These are phyloP conservation scores for Eulemur macaco DNA, from an alignment of 2,113 vertebrate species.

Conservation along the genomic window DNA sequence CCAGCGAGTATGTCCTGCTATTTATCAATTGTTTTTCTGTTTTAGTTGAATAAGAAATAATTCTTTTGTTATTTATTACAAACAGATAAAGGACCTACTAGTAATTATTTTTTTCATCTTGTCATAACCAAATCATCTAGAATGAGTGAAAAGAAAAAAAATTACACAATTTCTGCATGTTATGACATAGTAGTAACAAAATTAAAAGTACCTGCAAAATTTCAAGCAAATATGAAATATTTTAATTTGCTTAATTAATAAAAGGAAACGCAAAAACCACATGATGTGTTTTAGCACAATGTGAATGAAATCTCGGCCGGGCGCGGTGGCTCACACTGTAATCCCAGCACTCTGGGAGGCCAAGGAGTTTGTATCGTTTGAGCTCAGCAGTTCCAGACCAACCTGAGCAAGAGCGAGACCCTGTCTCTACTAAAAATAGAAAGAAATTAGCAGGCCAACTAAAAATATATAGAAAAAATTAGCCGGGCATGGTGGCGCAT, in stretches of 20 bases:
- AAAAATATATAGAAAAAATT: no score
- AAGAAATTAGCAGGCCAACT: no score
- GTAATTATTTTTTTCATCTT: not conserved
- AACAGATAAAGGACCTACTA: not conserved
- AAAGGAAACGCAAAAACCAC: not conserved
- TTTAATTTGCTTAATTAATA: conserved; percentile 1
- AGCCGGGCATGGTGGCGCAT: no score
- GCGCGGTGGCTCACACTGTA: no score
- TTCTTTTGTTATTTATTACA: not conserved
- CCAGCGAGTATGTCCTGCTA: not conserved
- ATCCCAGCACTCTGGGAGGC: no score
- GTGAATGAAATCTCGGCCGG: no score
- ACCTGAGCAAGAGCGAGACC: no score
- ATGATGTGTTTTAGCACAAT: not conserved
- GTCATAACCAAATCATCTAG: not conserved
- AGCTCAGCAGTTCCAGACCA: no score
- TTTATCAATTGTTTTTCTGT: not conserved
- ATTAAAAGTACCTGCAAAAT: not conserved
- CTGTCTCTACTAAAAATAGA: no score
- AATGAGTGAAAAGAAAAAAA: not conserved
- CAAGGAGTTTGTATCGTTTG: no score
- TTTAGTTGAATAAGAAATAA: not conserved
- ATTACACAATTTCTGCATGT: not conserved
- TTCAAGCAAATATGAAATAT: not conserved
- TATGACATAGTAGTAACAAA: not conserved